Base-by-base conservation (phyloP, 2,888 invertebrate species). In the Chirona hameri region DNA sequence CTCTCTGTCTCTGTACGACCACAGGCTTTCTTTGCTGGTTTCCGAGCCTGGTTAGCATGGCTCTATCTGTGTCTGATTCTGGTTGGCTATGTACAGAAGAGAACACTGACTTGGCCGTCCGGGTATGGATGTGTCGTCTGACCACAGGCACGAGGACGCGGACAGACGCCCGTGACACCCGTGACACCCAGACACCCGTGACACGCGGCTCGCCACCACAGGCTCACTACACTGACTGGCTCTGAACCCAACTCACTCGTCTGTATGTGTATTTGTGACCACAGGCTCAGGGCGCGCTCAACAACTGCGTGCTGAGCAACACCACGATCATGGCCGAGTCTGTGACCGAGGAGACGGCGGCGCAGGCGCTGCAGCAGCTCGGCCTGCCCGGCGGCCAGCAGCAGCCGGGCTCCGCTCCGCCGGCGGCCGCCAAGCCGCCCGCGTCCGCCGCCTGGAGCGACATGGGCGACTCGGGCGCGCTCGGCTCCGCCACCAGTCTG, bases 311-410 rank as follows among this genome's bases (percentile, higher is more conserved):
- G 87, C 91, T 98, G 87, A 93, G 95, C 88, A 97, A 97, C 90
- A 97, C 97, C 83, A 97, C 97, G 85, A 97, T 98, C 88, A 92
- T 96, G 89, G 97, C 97, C 83, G 97, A 98, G 90, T 95, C 96
- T 86, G 96, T 97, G 83, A 93, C 93, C 83, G 98, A 98, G 88
- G 92, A 92, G 86, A 97, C 97, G 88, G 96, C 96, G 86, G 93
- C 93, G 88, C 92, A 93, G 87, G 92, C 96, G 86, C 90, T 97
- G 87, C 94, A 95, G 84, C 94, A 94, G 76, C 76, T 76, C 18
- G 76, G 76, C 24, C 76, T 76, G 9, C 76, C 76, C 9, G 76
- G 76, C 76, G 39, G 24, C 46, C 76, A 76, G 76, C 76, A 39
- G 88, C 92, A 92, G 85, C 15, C 31, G 31, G n/a, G 29, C 80